Conservation (phyloP, 2,888 invertebrate genomes). For the Sphaerophoria rueppellii region DNA sequence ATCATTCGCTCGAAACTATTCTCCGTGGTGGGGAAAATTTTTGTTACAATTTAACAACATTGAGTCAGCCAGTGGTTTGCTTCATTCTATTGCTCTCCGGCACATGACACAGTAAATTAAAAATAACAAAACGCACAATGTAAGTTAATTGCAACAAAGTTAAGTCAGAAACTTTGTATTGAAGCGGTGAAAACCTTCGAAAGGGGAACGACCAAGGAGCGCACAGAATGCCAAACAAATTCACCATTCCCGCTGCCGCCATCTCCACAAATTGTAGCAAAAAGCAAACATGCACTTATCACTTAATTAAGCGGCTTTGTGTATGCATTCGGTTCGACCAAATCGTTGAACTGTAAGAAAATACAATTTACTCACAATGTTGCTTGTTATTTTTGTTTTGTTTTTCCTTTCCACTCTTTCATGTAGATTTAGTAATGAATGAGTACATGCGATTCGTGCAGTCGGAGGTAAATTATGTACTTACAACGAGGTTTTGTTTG, state of each 20-base stretch:
- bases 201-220: slow-evolving; percentile 17
- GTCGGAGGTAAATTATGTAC: not conserved
- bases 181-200: not conserved
- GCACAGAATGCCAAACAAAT: not conserved
- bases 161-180: not conserved
- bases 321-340: slow-evolving; percentile 11
- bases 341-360: slow-evolving; percentile 17
- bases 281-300: slow-evolving; percentile 32
- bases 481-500: not conserved
- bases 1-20: too few relatives aligned
- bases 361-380: slow-evolving; percentile 18
- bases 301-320: slow-evolving; percentile 23
- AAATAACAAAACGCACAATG: slow-evolving; percentile 2
- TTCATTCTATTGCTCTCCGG: not conserved
- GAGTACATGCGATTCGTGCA: not conserved
- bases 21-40: too few relatives aligned
- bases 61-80: not conserved
- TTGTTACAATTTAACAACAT: not conserved
- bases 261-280: not conserved
- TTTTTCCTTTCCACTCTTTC: not conserved
- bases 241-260: not conserved
- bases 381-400: slow-evolving; percentile 3
- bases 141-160: slow-evolving; percentile 33
- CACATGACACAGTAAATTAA: not conserved
- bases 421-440: not conserved